Evolutionary conservation across 1,140 invertebrate species (phyloP).

Genomic region (Orussus abietinus): DNA sequence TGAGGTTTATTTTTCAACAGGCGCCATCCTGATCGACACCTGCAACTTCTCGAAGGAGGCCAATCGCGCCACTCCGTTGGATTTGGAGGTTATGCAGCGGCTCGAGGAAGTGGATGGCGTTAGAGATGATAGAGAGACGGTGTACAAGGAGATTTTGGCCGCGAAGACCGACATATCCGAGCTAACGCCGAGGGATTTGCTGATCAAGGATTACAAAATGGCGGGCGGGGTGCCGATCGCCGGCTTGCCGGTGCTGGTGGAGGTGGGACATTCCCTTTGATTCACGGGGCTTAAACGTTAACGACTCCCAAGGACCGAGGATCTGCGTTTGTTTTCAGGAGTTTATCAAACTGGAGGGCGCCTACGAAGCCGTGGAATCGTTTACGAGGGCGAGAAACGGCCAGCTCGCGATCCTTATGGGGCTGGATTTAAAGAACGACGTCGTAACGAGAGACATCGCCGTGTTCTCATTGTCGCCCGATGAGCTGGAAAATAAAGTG

Average conservation of each 20-base stretch:
- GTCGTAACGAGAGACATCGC: slow-evolving; percentile 54
- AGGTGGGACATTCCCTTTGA: slow-evolving; percentile 30
- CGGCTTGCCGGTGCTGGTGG: slow-evolving; percentile 57
- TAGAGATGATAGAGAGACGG: slow-evolving; percentile 26
- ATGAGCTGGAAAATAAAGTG: slow-evolving; percentile 41
- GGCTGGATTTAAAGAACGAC: slow-evolving; percentile 48
- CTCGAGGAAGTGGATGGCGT: slow-evolving; percentile 45
- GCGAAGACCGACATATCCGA: slow-evolving; percentile 59
- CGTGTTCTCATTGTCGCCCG: slow-evolving; percentile 42
- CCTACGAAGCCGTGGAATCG: slow-evolving; percentile 42
- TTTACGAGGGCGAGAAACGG: slow-evolving; percentile 48
- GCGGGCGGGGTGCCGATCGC: slow-evolving; percentile 57
- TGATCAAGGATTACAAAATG: slow-evolving; percentile 65
- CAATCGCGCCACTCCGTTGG: slow-evolving; percentile 59
- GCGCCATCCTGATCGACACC: slow-evolving; percentile 73
- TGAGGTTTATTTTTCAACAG: slow-evolving; percentile 40
- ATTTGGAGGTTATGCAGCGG: slow-evolving; percentile 54
- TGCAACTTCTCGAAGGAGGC: slow-evolving; percentile 62
- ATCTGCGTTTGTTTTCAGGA: slow-evolving; percentile 32
- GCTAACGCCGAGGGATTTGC: slow-evolving; percentile 55
- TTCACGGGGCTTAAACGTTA: no score
- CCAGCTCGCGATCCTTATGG: slow-evolving; percentile 51
- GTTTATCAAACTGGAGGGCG: slow-evolving; percentile 49
- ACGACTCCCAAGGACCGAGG: no score
- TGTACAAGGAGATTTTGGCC: slow-evolving; percentile 54